These are phyloP conservation scores for Trypoxylon attenuatum DNA, from an alignment of 2,888 invertebrate genomes.

Conservation along the genomic window DNA sequence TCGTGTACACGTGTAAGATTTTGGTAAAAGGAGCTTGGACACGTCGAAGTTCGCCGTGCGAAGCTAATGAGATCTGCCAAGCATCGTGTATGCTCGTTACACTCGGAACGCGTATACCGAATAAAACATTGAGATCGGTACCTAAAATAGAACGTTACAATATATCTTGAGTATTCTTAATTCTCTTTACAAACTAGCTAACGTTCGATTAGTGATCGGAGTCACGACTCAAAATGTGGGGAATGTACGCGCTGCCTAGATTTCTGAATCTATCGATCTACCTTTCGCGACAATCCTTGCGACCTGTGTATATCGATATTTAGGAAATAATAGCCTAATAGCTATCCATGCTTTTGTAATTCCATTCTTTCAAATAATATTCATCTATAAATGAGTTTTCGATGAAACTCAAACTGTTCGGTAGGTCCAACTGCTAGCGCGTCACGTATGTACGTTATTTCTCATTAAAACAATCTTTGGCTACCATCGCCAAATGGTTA, in stretches of 20 bases:
- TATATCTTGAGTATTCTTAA: conserved; percentile 62
- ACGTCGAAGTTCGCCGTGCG: conserved; percentile 18
- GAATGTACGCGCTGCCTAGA: conserved; percentile 41
- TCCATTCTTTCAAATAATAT: no score
- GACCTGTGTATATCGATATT: no score
- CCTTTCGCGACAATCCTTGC: no score
- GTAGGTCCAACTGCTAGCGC: neutral
- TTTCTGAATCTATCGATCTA: no score
- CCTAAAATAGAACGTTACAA: conserved; percentile 63
- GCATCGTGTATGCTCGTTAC: conserved; percentile 24
- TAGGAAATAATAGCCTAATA: no score
- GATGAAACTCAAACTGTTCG: neutral
- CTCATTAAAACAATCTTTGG: conserved; percentile 22
- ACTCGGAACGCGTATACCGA: conserved; percentile 34
- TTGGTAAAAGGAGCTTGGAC: no score
- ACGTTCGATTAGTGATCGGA: conserved; percentile 40
- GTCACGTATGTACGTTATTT: conserved; percentile 1
- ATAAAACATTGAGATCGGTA: conserved; percentile 65
- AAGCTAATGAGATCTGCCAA: conserved; percentile 44
- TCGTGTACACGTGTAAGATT: neutral
- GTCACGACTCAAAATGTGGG: conserved; percentile 25
- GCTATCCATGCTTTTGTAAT: no score
- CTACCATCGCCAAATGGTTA: conserved; percentile 28
- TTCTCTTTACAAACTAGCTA: conserved; percentile 54
- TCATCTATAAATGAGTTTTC: no score